Percentiles rank a stretch among this genome's conserved stretches.
Evolutionary conservation across 2,888 invertebrate species (phyloP).

Genomic region (Nomada flava): DNA sequence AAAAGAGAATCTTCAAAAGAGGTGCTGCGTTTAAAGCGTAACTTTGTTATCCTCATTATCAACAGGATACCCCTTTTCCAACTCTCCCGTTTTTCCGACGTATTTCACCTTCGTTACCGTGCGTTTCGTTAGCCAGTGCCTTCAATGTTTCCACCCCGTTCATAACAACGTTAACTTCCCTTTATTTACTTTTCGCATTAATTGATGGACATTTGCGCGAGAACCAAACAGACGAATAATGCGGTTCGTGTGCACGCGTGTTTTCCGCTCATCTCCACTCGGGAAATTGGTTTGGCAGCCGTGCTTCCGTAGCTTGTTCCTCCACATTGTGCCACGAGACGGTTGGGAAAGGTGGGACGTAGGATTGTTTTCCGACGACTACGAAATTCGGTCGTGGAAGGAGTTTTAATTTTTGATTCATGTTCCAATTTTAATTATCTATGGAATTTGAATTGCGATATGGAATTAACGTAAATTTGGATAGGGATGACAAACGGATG

Average conservation of each 20-base stretch:
- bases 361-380: neutral
- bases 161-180: slow-evolving; percentile 37
- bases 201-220: slow-evolving; percentile 26
- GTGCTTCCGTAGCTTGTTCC: neutral
- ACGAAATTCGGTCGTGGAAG: no score
- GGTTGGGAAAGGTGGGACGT: neutral
- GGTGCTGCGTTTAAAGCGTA: slow-evolving; percentile 10
- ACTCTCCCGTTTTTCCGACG: slow-evolving; percentile 17
- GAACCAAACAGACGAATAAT: slow-evolving; percentile 34
- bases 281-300: neutral
- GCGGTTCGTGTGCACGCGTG: neutral
- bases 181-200: slow-evolving; percentile 41
- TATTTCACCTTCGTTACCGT: slow-evolving; percentile 32
- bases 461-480: no score
- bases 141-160: slow-evolving; percentile 14
- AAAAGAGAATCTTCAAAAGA: neutral
- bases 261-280: neutral
- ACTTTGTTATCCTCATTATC: slow-evolving; percentile 43
- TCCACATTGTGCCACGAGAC: neutral
- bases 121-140: slow-evolving; percentile 7
- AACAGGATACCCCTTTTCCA: slow-evolving; percentile 23
- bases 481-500: no score
- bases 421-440: no score
- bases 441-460: neutral
- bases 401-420: no score